Base-by-base conservation (phyloP, 2,113 vertebrate genomes). In the Oncorhynchus clarkii region DNA sequence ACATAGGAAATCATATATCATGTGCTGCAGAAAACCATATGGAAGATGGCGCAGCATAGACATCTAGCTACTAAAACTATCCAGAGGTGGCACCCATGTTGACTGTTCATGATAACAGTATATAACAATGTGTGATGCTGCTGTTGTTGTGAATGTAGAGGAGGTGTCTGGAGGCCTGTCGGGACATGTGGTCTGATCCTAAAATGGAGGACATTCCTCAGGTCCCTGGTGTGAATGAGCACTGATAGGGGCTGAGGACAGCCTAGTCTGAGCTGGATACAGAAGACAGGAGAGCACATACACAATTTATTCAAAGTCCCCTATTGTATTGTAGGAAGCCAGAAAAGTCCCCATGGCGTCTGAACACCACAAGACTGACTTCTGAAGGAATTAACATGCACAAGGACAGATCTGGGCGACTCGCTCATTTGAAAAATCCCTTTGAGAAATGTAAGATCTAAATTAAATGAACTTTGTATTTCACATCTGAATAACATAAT, bases 121-220 rank as follows among this genome's bases (percentile, higher is more conserved):
- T 8, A n/a, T 11, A 78, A 54, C 67, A 65, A 57, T 24, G 7
- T 62, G 20, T 22, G 59, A 22, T n/a, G n/a, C 16, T 48, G 60
- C 60, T 74, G 74, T 76, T 85, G 57, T 75, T 72, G 71, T 39
- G 31, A 39, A 79, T 77, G 78, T 75, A 54, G 78, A 80, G 77
- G 71, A 71, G 74, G 75, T 39, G 69, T 77, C 71, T 27, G 59
- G 34, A 75, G 68, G 78, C 77, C 80, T 85, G 82, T 88, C 71
- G 74, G 79, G 72, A 73, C 79, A 75, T 76, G 80, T 84, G 73
- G 80, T 80, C 82, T 80, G 69, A 87, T 76, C 59, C 67, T 79
- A 77, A 67, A 80, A 80, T 70, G 74, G 72, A 82, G 76, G 84
- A 84, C 75, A 88, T 89, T 86, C 80, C 82, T 85, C 85, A 85